A percentile compares a stretch with the other conserved stretches of the same genome.
Conservation (phyloP, 2,113 vertebrate species). For the Natator depressus region DNA sequence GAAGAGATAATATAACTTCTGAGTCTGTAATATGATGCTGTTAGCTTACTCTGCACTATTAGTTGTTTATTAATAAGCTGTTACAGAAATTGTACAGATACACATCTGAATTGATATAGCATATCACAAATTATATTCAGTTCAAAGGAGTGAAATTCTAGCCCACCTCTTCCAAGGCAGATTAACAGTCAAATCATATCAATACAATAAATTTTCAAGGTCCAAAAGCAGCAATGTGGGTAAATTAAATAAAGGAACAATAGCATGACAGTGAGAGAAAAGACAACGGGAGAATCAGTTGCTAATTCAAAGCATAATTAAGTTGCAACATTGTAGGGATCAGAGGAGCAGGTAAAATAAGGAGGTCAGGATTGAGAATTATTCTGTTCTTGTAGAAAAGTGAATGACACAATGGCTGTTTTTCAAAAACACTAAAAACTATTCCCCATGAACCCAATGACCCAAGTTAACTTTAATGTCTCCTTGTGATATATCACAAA, state of each 20-base stretch:
- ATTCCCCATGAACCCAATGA: neutral
- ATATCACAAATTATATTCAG: slow-evolving; percentile 37
- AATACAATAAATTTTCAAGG: slow-evolving; percentile 28
- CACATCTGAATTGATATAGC: slow-evolving; percentile 23
- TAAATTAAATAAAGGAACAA: neutral
- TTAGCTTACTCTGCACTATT: slow-evolving; percentile 69
- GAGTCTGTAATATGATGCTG: slow-evolving; percentile 72
- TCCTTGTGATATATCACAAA: neutral
- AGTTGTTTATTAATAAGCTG: slow-evolving; percentile 62
- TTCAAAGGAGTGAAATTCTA: slow-evolving; percentile 46
- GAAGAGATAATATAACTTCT: slow-evolving; percentile 72
- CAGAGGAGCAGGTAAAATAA: neutral
- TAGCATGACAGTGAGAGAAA: neutral
- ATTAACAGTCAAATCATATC: slow-evolving; percentile 44
- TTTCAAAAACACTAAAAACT: neutral
- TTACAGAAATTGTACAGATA: neutral
- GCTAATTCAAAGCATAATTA: slow-evolving; percentile 52
- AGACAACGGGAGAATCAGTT: slow-evolving; percentile 31
- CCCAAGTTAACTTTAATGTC: neutral
- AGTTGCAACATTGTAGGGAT: neutral
- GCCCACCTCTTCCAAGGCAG: neutral
- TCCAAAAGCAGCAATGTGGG: slow-evolving; percentile 13
- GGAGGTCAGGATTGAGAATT: neutral
- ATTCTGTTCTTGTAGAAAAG: neutral
- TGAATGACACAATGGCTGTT: neutral